Base-by-base conservation (phyloP, 2,888 invertebrate species). In the Troides oblongomaculatus region DNA sequence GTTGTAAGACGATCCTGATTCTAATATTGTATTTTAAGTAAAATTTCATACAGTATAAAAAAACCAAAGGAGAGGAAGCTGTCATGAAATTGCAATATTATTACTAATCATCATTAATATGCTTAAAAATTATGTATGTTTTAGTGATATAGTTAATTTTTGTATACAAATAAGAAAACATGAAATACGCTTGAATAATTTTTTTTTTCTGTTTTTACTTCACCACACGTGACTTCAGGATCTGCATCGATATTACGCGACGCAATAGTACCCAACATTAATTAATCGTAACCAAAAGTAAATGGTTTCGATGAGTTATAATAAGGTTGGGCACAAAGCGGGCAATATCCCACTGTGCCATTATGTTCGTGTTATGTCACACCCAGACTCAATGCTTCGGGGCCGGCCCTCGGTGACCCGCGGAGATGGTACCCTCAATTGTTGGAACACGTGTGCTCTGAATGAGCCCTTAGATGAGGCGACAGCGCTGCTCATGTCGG, bases 391-490 rank as follows among this genome's bases (percentile, higher is more conserved):
- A 86, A 87, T 86, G 86, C 84, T 88, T 83, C 85, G 88, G 87
- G 87, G 82, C 36, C 21, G 82, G 78, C 79, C 75, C 76, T 78
- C 71, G 86, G 82, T 87, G 83, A 88, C 91, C 88, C 89, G 90
- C 86, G 89, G 83, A 85, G 78, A 71, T 78, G 81, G 80, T 81
- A 83, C 79, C 10, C 83, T 77, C 78, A 76, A 77, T 91, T 91
- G 89, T 91, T 73, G 75, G 81, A 82, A 84, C 92, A 92, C 92
- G 91, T 92, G 92, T 88, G 84, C 78, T 72, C 70, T 89, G 81
- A 91, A 90, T 89, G 78, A 86, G 77, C 87, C 88, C 85, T 85
- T 83, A 84, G 79, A 79, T 79, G 82, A 81, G 82, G 78, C 78
- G 81, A 87, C 89, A 87, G 84, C 83, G 82, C 86, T 84, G 88